A percentile compares a stretch with the other conserved stretches of the same genome.
phyloP scores from a whole-genome alignment of 2,888 invertebrate genomes.

The Lasioglossum zephyrum region DNA sequence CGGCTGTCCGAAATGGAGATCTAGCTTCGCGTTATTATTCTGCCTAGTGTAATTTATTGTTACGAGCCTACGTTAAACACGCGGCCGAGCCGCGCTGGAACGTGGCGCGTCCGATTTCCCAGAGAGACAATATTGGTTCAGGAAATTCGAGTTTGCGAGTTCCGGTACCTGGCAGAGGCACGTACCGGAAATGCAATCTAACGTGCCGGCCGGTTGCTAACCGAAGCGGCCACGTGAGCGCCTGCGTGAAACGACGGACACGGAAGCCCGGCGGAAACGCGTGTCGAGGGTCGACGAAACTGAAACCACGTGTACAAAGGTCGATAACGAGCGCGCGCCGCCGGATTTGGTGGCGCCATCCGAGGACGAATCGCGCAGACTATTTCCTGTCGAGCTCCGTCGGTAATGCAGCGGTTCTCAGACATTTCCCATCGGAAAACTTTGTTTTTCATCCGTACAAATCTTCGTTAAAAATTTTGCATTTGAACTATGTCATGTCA shows the following conservation, averaged over 20 bases:
- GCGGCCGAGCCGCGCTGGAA: neutral
- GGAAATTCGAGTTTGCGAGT: constrained; percentile 36
- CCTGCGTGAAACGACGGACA: constrained; percentile 25
- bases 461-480: neutral
- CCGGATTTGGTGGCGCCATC: constrained; percentile 80
- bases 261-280: constrained; percentile 16
- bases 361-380: constrained; percentile 49
- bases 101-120: neutral
- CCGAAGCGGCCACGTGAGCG: constrained; percentile 28
- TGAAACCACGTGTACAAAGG: constrained; percentile 56
- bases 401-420: constrained; percentile 71
- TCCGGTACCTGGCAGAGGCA: constrained; percentile 27
- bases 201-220: constrained; percentile 23
- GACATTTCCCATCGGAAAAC: neutral
- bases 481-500: too few relatives aligned
- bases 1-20: neutral
- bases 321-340: constrained; percentile 73
- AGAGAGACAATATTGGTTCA: constrained; percentile 9
- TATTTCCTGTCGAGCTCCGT: constrained; percentile 66
- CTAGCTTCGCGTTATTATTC: neutral
- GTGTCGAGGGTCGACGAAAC: constrained; percentile 17
- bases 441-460: neutral
- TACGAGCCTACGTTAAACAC: neutral
- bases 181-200: constrained; percentile 50
- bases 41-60: neutral